Evolutionary conservation across 2,797 vertebrate species (phyloP), one percentile per base, ranked within the genome.

Genomic region (Acipenser oxyrinchus): DNA sequence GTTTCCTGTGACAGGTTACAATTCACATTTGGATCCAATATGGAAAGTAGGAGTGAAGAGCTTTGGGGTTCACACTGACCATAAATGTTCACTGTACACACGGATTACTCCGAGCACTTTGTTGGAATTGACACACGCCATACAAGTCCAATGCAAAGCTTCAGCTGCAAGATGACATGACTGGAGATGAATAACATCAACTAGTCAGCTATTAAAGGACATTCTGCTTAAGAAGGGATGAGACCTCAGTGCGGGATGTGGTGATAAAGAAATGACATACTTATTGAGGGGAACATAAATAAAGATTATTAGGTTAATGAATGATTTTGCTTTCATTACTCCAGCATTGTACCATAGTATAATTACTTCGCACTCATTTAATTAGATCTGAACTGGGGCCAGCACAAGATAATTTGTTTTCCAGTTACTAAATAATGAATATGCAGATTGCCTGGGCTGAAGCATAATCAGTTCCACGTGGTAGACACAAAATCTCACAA

Each of bases 241-340:
- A 37, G 23, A 37, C 4, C 23, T 59, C 74, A 10, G 65, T 82
- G 82, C 76, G 82, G 82, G 88, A 89, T 83, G 76, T 63, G 64
- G 84, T 82, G 86, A 85, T 91, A 88, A 89, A 91, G 83, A 88
- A 89, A 93, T 93, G 88, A 87, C 84, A 88, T 88, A 85, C 82
- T 90, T 89, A 90, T 91, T 88, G 86, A 90, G 88, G 86, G 83
- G 84, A 85, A 84, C 81, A 87, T 90, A 92, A 94, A 96, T 94
- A 94, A 93, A 93, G 88, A 95, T 92, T 91, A 95, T 94, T 93
- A 92, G 90, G 89, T 93, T 93, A 93, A 96, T 97, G 88, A 90
- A 94, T 96, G 92, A 94, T 95, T 95, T 94, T 93, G 87, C 92
- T 92, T 94, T 93, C 94, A 95, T 96, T 93, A 92, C 91, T 93